phyloP scores from a whole-genome alignment of 1,140 invertebrate species.

The Macrocentrus cingulum region DNA sequence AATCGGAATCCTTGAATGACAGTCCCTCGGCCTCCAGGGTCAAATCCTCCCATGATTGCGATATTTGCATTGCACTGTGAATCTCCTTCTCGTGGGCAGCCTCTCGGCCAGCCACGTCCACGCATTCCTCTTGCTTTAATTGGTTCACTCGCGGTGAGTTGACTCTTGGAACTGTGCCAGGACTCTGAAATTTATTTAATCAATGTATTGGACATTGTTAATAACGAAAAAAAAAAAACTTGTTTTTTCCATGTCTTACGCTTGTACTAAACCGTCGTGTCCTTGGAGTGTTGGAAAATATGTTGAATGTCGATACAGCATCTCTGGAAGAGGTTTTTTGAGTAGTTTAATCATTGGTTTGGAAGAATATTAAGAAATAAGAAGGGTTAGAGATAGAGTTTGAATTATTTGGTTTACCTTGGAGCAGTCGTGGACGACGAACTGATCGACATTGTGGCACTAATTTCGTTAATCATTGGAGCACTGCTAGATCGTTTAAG shows the following conservation, averaged over 20 bases:
- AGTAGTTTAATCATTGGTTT: too few relatives aligned
- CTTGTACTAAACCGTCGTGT: conserved; percentile 82
- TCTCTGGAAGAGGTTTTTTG: conserved; percentile 48
- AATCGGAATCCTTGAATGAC: conserved; percentile 55
- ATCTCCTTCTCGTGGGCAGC: conserved; percentile 87
- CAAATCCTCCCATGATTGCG: conserved; percentile 86
- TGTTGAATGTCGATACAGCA: conserved; percentile 61
- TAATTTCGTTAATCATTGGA: conserved; percentile 77
- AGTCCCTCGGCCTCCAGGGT: conserved; percentile 69
- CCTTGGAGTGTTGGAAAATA: conserved; percentile 65
- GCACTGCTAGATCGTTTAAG: conserved; percentile 81
- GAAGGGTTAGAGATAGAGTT: background rate
- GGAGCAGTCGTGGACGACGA: conserved; percentile 54
- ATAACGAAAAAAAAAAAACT: conserved; percentile 11
- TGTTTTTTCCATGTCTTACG: too few relatives aligned
- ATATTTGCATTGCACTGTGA: conserved; percentile 85
- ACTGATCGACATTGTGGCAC: conserved; percentile 54
- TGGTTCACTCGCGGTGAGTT: conserved; percentile 83
- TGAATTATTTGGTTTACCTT: conserved; percentile 42
- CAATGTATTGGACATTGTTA: conserved; percentile 17
- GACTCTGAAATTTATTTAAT: conserved; percentile 43
- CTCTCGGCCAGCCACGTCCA: conserved; percentile 79
- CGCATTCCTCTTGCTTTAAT: conserved; percentile 83
- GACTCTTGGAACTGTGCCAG: conserved; percentile 66
- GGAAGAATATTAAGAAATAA: too few relatives aligned